These are phyloP conservation scores for Anguilla rostrata DNA, from an alignment of 2,113 vertebrate genomes.

Conservation along the genomic window DNA sequence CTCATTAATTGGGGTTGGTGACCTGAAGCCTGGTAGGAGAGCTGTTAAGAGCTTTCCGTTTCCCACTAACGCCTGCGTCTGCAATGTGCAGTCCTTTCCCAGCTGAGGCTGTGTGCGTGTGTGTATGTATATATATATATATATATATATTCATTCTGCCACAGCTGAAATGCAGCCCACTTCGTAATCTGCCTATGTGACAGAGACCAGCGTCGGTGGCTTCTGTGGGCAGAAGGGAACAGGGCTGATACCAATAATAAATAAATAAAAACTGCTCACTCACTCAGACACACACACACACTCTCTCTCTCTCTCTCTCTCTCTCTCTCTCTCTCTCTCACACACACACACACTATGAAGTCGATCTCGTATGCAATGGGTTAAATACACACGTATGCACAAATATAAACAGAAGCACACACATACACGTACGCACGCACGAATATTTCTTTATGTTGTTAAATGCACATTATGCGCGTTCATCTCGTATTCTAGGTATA, in stretches of 20 bases:
- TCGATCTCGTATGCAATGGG: not conserved
- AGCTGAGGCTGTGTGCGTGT: not conserved
- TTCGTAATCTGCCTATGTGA: not conserved
- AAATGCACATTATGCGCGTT: not conserved
- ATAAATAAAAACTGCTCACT: not conserved
- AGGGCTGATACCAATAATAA: not conserved
- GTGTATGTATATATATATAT: not conserved
- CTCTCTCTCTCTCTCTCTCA: not conserved
- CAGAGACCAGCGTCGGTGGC: not conserved
- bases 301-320: too few relatives aligned
- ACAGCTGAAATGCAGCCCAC: not conserved
- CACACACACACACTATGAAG: not conserved
- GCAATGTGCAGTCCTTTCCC: not conserved
- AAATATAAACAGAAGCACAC: not conserved
- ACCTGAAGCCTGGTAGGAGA: not conserved
- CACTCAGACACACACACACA: too few relatives aligned
- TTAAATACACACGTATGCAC: not conserved
- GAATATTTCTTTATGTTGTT: not conserved
- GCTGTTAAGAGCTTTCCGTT: not conserved
- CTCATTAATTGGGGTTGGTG: slow-evolving; percentile 3
- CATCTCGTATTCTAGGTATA: not conserved
- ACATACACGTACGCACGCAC: not conserved
- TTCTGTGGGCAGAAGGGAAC: not conserved
- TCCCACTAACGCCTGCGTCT: not conserved
- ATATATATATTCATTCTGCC: not conserved